Conservation (phyloP, 2,888 invertebrate species). For the Itoplectis maculator region DNA sequence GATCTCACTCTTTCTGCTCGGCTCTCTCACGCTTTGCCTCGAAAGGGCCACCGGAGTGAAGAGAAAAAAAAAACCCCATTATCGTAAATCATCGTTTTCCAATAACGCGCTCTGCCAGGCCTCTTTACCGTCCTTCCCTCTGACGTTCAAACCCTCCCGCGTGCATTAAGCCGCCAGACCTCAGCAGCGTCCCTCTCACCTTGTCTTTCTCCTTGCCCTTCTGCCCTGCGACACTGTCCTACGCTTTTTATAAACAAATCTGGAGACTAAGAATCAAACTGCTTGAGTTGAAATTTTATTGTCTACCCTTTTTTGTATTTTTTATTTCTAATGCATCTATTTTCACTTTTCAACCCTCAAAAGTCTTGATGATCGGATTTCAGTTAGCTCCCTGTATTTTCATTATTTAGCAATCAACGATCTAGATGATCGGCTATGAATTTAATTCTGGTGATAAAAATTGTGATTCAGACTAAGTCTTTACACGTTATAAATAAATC, state of each 20-base stretch:
- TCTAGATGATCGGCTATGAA: too few species aligned
- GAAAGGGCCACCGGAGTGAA: slow-evolving; percentile 41
- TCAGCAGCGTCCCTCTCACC: slow-evolving; percentile 53
- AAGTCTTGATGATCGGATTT: too few species aligned
- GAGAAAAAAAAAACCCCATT: slow-evolving; percentile 84
- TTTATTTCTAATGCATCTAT: too few species aligned
- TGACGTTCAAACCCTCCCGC: slow-evolving; percentile 56
- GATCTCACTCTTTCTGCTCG: slow-evolving; percentile 70
- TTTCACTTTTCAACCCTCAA: too few species aligned
- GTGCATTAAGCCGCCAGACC: slow-evolving; percentile 60
- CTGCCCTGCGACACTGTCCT: slow-evolving; percentile 26
- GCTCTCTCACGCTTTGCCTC: slow-evolving; percentile 64
- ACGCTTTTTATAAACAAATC: background rate
- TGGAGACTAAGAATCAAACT: background rate
- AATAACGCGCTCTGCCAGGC: slow-evolving; percentile 85
- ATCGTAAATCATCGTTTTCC: slow-evolving; percentile 88
- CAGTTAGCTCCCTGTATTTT: too few species aligned
- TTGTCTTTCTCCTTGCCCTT: slow-evolving; percentile 54
- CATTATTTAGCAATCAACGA: too few species aligned
- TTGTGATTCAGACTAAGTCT: too few species aligned
- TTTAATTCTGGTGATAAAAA: too few species aligned
- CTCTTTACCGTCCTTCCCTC: slow-evolving; percentile 78
- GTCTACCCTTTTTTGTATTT: slow-evolving; percentile 56
- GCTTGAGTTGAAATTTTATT: background rate
- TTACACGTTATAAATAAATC: background rate